Conservation (phyloP, 2,113 vertebrate genomes). For the Sus scrofa region T2T-Sscrofa CM000816.6:73138001-73138500, state of each 20-base stretch:
- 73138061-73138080: constrained; percentile 6
- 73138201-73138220: background rate
- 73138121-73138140: background rate
- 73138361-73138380: background rate
- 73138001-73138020: background rate
- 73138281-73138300: background rate
- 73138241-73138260: background rate
- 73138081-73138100: background rate
- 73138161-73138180: background rate
- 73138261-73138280: background rate
- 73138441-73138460: background rate
- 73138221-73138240: background rate
- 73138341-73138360: background rate
- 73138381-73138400: background rate
- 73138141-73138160: background rate
- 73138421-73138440: background rate
- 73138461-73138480: background rate
- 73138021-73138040: background rate
- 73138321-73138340: background rate
- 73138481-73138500: constrained; percentile 29
- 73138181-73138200: background rate
- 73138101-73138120: constrained; percentile 31
- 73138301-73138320: background rate
- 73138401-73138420: background rate
- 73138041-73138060: background rate